Evolutionary conservation across 35 echinoderm and acorn worm species (phyloP).

Genomic region (Apostichopus parvimensis): DNA sequence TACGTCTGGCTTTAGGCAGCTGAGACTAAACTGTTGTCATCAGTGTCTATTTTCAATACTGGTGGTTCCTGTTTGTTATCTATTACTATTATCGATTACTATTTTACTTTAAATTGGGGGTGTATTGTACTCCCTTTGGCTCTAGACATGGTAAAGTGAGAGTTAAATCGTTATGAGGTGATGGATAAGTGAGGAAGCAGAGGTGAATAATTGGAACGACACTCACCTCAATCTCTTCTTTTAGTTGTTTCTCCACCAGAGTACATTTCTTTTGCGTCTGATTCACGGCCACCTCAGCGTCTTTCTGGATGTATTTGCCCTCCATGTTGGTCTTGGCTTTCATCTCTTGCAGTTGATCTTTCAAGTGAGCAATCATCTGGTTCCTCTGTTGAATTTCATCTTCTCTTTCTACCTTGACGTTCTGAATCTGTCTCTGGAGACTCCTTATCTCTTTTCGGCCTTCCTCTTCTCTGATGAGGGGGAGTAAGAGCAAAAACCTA

Average conservation of each 20-base stretch:
- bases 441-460: slow-evolving; percentile 84
- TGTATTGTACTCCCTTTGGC: too few relatives aligned
- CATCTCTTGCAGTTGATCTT: slow-evolving; percentile 99
- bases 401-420: slow-evolving; percentile 74
- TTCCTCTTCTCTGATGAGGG: slow-evolving; percentile 77
- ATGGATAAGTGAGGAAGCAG: too few relatives aligned
- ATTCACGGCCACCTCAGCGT: slow-evolving; percentile 91
- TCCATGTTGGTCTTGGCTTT: slow-evolving; percentile 99
- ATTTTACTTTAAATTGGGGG: too few relatives aligned
- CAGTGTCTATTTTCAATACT: too few relatives aligned
- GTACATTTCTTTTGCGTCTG: slow-evolving; percentile 94
- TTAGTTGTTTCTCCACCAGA: slow-evolving; percentile 87
- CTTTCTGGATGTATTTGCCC: slow-evolving; percentile 96
- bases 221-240: slow-evolving; percentile 95
- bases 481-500: too few relatives aligned
- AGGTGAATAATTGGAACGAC: not conserved
- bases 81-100: too few relatives aligned
- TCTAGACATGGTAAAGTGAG: too few relatives aligned
- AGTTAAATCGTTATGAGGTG: too few relatives aligned
- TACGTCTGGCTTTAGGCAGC: too few relatives aligned
- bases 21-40: too few relatives aligned
- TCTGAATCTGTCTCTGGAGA: slow-evolving; percentile 87
- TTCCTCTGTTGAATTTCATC: slow-evolving; percentile 93
- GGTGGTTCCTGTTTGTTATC: too few relatives aligned
- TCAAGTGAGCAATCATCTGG: slow-evolving; percentile 97